phyloP scores from a whole-genome alignment of 1,140 invertebrate species.

The Onthophagus taurus region DNA sequence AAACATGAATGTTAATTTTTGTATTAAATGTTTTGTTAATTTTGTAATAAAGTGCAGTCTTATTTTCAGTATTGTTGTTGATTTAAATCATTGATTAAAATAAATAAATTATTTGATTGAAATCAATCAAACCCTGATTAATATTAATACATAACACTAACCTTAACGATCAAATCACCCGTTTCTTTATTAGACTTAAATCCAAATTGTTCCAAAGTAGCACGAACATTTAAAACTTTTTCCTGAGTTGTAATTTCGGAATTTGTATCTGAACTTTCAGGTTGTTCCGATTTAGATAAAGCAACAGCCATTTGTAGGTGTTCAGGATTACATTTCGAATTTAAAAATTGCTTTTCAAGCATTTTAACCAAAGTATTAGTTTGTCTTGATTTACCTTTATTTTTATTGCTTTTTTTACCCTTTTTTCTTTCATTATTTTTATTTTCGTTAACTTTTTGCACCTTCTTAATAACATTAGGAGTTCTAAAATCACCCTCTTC shows the following conservation, averaged over 20 bases:
- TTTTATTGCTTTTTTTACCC: conserved; percentile 16
- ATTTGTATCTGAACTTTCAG: neutral
- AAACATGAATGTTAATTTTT: too few species aligned
- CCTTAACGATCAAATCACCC: too few species aligned
- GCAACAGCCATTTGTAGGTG: conserved; percentile 47
- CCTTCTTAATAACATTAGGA: conserved; percentile 17
- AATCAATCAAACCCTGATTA: too few species aligned
- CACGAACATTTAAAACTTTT: conserved; percentile 5
- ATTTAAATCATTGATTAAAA: too few species aligned
- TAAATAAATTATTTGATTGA: too few species aligned
- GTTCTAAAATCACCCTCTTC: conserved; percentile 28
- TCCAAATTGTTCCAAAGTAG: conserved; percentile 17
- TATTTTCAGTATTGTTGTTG: too few species aligned
- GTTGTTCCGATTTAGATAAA: conserved; percentile 40
- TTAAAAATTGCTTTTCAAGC: conserved; percentile 21
- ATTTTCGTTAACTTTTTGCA: conserved; percentile 12
- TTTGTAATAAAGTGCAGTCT: too few species aligned
- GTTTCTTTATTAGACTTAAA: conserved; percentile 14
- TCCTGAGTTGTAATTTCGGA: conserved; percentile 1
- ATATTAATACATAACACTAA: too few species aligned
- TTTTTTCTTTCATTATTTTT: conserved; percentile 11
- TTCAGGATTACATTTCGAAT: conserved; percentile 41
- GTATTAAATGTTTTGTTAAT: too few species aligned
- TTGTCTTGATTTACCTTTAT: conserved; percentile 15
- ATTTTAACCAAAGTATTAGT: conserved; percentile 19